phyloP scores from a whole-genome alignment of 2,797 vertebrate species.

The Helarctos malayanus region DNA sequence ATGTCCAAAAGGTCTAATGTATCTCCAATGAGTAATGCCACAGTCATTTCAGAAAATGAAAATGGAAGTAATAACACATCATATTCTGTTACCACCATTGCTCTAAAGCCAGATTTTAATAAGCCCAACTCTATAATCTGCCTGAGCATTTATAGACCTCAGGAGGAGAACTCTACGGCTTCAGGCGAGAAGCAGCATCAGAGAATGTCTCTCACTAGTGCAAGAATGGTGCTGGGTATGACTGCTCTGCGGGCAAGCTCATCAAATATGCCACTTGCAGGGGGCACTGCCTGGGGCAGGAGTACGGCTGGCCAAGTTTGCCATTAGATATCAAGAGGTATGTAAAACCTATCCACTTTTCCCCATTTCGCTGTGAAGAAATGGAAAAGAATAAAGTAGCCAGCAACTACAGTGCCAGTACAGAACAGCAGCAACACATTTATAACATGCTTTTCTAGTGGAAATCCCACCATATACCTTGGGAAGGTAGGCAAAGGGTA shows the following conservation, averaged over 20 bases:
- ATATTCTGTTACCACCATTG: slow-evolving; percentile 64
- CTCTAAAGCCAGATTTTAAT: slow-evolving; percentile 77
- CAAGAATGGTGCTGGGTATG: not conserved
- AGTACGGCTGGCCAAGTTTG: not conserved
- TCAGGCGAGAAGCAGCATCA: slow-evolving; percentile 21
- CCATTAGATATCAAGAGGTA: slow-evolving; percentile 3
- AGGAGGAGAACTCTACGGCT: not conserved
- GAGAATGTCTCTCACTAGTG: not conserved
- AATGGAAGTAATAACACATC: slow-evolving; percentile 74
- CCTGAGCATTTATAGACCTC: slow-evolving; percentile 59
- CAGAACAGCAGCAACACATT: not conserved
- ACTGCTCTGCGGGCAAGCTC: not conserved
- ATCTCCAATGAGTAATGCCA: slow-evolving; percentile 72
- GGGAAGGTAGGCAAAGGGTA: not conserved
- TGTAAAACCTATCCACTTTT: slow-evolving; percentile 50
- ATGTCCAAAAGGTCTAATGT: slow-evolving; percentile 66
- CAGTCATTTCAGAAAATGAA: slow-evolving; percentile 77
- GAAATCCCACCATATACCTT: slow-evolving; percentile 13
- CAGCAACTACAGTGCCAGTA: not conserved
- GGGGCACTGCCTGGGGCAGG: not conserved
- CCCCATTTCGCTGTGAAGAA: slow-evolving; percentile 3
- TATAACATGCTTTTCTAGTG: not conserved
- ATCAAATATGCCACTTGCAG: not conserved
- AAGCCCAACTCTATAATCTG: slow-evolving; percentile 62
- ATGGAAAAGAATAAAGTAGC: not conserved